Evolutionary conservation across 1,140 invertebrate genomes (phyloP).

Genomic region (Trichonephila clavata): DNA sequence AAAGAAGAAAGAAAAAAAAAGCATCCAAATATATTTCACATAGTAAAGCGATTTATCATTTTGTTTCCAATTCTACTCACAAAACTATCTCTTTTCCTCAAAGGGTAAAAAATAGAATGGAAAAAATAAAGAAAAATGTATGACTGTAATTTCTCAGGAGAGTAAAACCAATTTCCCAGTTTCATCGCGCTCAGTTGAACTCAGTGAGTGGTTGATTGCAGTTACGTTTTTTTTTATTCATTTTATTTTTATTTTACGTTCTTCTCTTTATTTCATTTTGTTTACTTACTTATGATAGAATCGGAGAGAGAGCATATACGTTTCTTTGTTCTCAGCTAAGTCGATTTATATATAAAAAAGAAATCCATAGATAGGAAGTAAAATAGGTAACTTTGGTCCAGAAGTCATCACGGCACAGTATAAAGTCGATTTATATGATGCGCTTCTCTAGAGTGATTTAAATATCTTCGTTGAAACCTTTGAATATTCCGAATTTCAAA

Average conservation of each 20-base stretch:
- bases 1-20: not conserved
- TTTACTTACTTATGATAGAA: slow-evolving; percentile 61
- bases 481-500: not conserved
- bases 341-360: slow-evolving; percentile 14
- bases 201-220: slow-evolving; percentile 64
- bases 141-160: slow-evolving; percentile 67
- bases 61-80: slow-evolving; percentile 63
- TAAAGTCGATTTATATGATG: not conserved
- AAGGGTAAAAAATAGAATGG: slow-evolving; percentile 27
- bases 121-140: slow-evolving; percentile 42
- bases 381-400: not conserved
- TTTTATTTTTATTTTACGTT: not conserved
- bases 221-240: slow-evolving; percentile 26
- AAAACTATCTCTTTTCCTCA: slow-evolving; percentile 55
- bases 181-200: slow-evolving; percentile 70
- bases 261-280: slow-evolving; percentile 70
- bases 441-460: not conserved
- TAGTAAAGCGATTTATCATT: slow-evolving; percentile 62
- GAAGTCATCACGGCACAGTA: not conserved
- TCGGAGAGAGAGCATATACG: slow-evolving; percentile 41
- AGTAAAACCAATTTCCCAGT: slow-evolving; percentile 62
- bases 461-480: not conserved
- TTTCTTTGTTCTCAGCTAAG: slow-evolving; percentile 16
- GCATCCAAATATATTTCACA: slow-evolving; percentile 43
- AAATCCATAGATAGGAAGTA: not conserved